Evolutionary conservation across 2,888 invertebrate species (phyloP).

Genomic region (Ectemnius lituratus): DNA sequence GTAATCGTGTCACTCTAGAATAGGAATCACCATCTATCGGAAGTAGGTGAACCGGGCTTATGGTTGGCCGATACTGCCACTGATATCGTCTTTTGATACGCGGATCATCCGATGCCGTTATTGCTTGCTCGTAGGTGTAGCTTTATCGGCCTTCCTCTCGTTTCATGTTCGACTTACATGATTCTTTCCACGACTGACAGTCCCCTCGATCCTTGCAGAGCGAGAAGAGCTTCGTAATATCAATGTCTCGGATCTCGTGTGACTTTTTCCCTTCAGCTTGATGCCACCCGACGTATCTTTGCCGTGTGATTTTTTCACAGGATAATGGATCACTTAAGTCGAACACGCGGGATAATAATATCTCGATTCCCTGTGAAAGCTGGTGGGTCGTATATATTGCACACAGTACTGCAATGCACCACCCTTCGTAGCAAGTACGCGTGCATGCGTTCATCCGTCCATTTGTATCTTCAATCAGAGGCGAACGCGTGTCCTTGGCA

Average conservation of each 20-base stretch:
- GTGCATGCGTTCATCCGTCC: background rate
- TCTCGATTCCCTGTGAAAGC: too few species aligned
- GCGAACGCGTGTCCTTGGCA: conserved; percentile 3
- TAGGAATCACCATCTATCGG: conserved; percentile 37
- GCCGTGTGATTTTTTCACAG: too few species aligned
- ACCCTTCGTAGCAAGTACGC: background rate
- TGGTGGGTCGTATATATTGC: background rate
- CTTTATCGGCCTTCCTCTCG: conserved; percentile 40
- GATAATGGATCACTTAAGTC: too few species aligned
- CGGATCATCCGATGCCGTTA: conserved; percentile 63
- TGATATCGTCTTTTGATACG: conserved; percentile 48
- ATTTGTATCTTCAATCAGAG: conserved; percentile 2
- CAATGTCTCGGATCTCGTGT: too few species aligned
- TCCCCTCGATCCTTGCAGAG: too few species aligned
- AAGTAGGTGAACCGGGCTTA: conserved; percentile 57
- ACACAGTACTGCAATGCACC: too few species aligned
- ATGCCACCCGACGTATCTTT: too few species aligned
- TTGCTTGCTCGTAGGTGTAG: conserved; percentile 48
- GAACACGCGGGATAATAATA: too few species aligned
- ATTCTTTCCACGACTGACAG: conserved; percentile 8
- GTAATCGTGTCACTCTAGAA: conserved; percentile 48
- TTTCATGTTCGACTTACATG: conserved; percentile 43
- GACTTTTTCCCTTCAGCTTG: too few species aligned
- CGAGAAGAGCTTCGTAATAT: too few species aligned
- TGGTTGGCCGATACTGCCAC: conserved; percentile 41